These are phyloP conservation scores for Crotalus horridus DNA, from an alignment of 2,113 vertebrate genomes.

Conservation along the genomic window DNA sequence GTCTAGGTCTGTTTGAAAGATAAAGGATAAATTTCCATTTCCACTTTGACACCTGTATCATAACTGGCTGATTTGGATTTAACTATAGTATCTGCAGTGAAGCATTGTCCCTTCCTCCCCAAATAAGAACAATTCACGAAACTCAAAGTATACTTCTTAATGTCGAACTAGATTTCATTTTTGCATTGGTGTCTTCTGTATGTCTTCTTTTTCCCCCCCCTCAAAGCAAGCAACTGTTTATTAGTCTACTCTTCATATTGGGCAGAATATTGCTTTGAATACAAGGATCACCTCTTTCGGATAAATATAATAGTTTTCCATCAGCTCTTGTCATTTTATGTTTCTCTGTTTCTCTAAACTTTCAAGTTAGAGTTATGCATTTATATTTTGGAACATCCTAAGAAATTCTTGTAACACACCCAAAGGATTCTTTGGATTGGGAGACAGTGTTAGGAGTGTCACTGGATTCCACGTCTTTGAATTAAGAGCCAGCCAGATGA, in stretches of 20 bases:
- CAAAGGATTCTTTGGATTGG: neutral
- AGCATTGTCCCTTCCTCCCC: neutral
- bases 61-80: neutral
- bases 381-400: neutral
- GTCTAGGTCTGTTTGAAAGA: neutral
- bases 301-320: neutral
- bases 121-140: neutral
- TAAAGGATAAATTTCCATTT: neutral
- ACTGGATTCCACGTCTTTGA: neutral
- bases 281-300: neutral
- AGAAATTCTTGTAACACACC: neutral
- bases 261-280: neutral
- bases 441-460: neutral
- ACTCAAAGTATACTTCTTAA: neutral
- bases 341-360: neutral
- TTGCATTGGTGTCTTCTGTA: neutral
- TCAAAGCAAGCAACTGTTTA: neutral
- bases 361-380: neutral
- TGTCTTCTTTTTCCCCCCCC: neutral
- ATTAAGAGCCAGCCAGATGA: neutral
- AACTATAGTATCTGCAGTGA: neutral
- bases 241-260: neutral
- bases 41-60: neutral
- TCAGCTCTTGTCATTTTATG: neutral
- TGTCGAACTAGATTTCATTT: neutral